phyloP scores from a whole-genome alignment of 2,797 vertebrate species.

The Podarcis siculus region DNA sequence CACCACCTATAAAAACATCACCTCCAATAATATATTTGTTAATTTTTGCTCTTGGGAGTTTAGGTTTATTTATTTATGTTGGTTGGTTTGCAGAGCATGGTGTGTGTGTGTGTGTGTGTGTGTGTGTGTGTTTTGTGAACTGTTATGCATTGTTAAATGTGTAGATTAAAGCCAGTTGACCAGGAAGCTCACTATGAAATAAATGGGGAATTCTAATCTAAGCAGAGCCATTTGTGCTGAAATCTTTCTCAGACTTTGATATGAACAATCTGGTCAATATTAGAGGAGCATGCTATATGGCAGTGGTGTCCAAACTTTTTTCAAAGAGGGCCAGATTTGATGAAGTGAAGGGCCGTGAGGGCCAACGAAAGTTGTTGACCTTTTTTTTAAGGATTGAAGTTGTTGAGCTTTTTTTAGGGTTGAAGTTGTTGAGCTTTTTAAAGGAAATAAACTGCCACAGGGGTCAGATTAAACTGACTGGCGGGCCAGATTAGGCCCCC shows the following conservation, averaged over 20 bases:
- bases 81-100: neutral
- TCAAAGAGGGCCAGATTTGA: too few relatives aligned
- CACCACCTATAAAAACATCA: neutral
- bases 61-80: neutral
- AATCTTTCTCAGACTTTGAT: conserved; percentile 13
- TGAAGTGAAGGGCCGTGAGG: too few relatives aligned
- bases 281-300: conserved; percentile 3
- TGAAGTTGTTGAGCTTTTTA: too few relatives aligned
- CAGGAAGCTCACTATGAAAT: neutral
- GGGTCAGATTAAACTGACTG: too few relatives aligned
- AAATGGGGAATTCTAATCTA: conserved; percentile 1
- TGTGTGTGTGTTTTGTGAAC: neutral
- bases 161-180: neutral
- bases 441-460: too few relatives aligned
- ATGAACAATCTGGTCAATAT: conserved; percentile 14
- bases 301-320: too few relatives aligned
- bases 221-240: neutral
- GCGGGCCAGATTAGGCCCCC: too few relatives aligned
- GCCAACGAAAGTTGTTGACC: too few relatives aligned
- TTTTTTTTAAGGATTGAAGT: too few relatives aligned
- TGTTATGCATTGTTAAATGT: neutral
- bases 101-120: neutral
- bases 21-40: conserved; percentile 5
- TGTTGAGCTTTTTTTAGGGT: too few relatives aligned
- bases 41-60: conserved; percentile 14